phyloP scores from a whole-genome alignment of 2,113 vertebrate species.

The Datnioides undecimradiatus region DNA sequence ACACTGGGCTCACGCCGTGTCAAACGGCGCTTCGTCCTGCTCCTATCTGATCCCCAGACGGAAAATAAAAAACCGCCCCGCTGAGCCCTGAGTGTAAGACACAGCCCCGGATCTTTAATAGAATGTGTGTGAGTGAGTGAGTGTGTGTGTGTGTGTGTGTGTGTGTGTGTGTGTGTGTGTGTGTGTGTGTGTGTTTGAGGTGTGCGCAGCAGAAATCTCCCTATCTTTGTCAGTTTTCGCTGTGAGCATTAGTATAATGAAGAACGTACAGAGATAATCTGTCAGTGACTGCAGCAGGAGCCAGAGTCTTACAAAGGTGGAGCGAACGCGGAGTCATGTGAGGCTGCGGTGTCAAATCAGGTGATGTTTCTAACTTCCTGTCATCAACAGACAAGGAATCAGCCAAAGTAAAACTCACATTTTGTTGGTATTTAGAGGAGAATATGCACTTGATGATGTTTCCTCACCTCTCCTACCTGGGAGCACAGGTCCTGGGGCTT shows the following conservation, averaged over 20 bases:
- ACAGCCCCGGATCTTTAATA: slow-evolving; percentile 58
- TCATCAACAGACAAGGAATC: neutral
- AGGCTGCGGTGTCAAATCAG: slow-evolving; percentile 17
- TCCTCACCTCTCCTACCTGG: slow-evolving; percentile 84
- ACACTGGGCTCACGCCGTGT: slow-evolving; percentile 75
- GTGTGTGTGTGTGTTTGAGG: neutral
- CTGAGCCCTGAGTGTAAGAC: slow-evolving; percentile 68
- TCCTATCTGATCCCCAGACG: slow-evolving; percentile 76
- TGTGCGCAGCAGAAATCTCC: slow-evolving; percentile 33
- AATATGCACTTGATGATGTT: neutral
- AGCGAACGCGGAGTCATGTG: slow-evolving; percentile 13
- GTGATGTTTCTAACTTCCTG: neutral
- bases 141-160: slow-evolving; percentile 4
- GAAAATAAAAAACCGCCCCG: slow-evolving; percentile 71
- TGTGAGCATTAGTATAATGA: slow-evolving; percentile 61
- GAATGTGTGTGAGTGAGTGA: slow-evolving; percentile 36
- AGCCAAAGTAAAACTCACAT: neutral
- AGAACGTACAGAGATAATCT: slow-evolving; percentile 47
- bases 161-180: slow-evolving; percentile 21
- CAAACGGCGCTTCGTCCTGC: slow-evolving; percentile 67
- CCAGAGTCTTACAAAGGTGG: slow-evolving; percentile 2
- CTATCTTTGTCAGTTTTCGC: slow-evolving; percentile 62
- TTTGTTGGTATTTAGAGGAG: neutral
- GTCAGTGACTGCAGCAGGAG: slow-evolving; percentile 30
- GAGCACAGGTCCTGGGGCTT: slow-evolving; percentile 96